Conservation (phyloP, 2,888 invertebrate genomes). For the Cecidostiba fungosa region DNA sequence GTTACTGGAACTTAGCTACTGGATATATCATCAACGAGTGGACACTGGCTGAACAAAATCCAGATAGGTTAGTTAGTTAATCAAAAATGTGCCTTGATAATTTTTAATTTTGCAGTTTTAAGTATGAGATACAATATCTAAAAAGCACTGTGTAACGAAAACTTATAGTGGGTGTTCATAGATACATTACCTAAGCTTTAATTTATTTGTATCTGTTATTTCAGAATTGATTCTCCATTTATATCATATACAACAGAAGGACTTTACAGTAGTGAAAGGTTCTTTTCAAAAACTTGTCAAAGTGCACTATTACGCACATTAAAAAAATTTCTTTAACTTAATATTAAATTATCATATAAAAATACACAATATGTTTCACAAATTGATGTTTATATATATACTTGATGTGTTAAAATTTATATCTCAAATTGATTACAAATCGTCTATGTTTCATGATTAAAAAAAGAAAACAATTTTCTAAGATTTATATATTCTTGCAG, state of each 20-base stretch:
- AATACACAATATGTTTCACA: conserved; percentile 58
- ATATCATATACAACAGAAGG: conserved; percentile 77
- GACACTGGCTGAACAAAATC: conserved; percentile 80
- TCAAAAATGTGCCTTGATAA: background rate
- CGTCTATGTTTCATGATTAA: conserved; percentile 18
- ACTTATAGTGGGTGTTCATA: background rate
- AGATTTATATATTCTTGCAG: conserved; percentile 66
- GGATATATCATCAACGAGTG: conserved; percentile 90
- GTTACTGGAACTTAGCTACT: conserved; percentile 90
- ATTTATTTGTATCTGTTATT: conserved; percentile 68
- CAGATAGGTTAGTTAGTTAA: conserved; percentile 75
- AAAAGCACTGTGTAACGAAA: background rate
- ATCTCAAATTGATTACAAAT: background rate
- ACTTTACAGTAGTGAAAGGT: conserved; percentile 78
- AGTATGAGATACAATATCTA: background rate
- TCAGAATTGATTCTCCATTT: conserved; percentile 77
- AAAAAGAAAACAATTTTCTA: background rate
- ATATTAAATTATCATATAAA: conserved; percentile 10
- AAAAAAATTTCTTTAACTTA: conserved; percentile 20
- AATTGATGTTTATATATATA: conserved; percentile 31
- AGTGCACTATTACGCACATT: conserved; percentile 62
- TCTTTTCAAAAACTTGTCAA: conserved; percentile 65
- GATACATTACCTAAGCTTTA: conserved; percentile 32
- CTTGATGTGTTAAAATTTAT: conserved; percentile 32
- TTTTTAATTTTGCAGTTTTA: background rate